These are phyloP conservation scores for Zhengitettix transpicula DNA, from an alignment of 2,888 invertebrate genomes.

Conservation along the genomic window DNA sequence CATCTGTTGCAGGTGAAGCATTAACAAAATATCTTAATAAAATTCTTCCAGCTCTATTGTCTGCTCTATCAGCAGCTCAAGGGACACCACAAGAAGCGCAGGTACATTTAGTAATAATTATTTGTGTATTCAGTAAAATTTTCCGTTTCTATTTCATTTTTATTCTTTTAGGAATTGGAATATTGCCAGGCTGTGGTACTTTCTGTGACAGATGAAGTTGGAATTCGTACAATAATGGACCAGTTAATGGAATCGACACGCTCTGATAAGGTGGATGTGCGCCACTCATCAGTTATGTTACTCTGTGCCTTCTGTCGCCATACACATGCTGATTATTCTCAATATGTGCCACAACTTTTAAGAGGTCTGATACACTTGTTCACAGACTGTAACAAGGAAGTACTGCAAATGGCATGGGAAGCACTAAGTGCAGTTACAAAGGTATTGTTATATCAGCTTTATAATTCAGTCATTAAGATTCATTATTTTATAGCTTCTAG, in stretches of 20 bases:
- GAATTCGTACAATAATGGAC: conserved; percentile 74
- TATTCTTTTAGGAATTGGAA: conserved; percentile 48
- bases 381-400: conserved; percentile 62
- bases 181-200: conserved; percentile 87
- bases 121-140: not conserved
- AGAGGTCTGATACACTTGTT: conserved; percentile 75
- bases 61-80: conserved; percentile 52
- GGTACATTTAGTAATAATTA: conserved; percentile 11
- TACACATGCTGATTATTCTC: conserved; percentile 70
- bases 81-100: conserved; percentile 41
- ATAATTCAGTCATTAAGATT: no score
- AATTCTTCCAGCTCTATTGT: conserved; percentile 79
- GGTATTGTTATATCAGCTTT: conserved; percentile 22
- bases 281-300: conserved; percentile 72
- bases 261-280: conserved; percentile 41
- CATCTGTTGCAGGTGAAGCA: conserved; percentile 88
- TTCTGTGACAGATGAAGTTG: conserved; percentile 75
- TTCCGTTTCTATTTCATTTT: not conserved
- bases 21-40: conserved; percentile 77
- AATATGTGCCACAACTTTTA: conserved; percentile 75
- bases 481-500: no score
- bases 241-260: conserved; percentile 63
- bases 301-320: conserved; percentile 81
- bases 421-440: conserved; percentile 79
- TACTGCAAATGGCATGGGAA: conserved; percentile 78